Base-by-base conservation (phyloP, 1,140 invertebrate species). In the Cotesia typhae region DNA sequence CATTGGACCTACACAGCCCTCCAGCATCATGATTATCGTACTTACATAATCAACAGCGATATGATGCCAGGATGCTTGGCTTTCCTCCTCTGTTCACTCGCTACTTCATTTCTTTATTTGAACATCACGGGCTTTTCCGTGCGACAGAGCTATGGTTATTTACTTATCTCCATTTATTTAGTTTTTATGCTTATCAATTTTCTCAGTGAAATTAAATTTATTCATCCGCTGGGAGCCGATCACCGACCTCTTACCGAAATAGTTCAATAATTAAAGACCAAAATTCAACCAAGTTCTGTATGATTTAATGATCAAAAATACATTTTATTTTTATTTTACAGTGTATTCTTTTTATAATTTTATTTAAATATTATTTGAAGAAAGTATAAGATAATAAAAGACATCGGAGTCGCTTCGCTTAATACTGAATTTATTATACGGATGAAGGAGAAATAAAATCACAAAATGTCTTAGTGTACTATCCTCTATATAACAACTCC, bases 191-290 rank as follows among this genome's bases (percentile, higher is more conserved):
- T 85, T 9, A 81, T 86, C 57, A 82, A 83, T 66, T 59, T 86
- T 59, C 74, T 87, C 14, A 85, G 83, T 52, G 85, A 86, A 61
- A 61, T 81, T 0, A 77, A 80, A 41, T 17, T 82, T 41, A 85
- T 87, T 63, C 85, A 84, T 78, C 82, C 85, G 0, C 78, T 87
- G 1, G 85, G 85, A 0, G 81, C 77, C 0, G 85, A 87, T 76
- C 81, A 84, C 73, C 70, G 83, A 7, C 41, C 41, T 7, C 4
- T 47, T 47, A 47, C 6, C 10, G 41, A 3, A 47, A 47, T 6
- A 47, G 28, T 28, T 28, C 28, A 47, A 47, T 6, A 9, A 4
- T 47, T 47, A 10, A 47, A 35, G 76, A 81, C 1, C 79, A 85
- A 7, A n/a, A 57, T 61, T 36, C 7, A 36, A 61, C 17, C 4